These are phyloP conservation scores for Siniperca scherzeri DNA, from an alignment of 2,797 vertebrate genomes.

Conservation along the genomic window DNA sequence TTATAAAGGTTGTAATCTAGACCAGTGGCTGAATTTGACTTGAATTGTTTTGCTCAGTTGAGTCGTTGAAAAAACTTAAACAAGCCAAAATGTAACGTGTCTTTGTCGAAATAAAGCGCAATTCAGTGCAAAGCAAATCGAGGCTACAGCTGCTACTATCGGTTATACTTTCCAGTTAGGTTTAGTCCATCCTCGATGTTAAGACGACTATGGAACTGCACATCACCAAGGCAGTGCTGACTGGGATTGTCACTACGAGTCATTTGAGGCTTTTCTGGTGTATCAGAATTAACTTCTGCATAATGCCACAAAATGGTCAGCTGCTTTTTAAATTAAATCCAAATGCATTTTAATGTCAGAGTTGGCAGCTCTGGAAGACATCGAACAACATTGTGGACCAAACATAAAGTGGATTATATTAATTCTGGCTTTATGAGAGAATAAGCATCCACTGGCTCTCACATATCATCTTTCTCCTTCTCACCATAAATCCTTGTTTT, in stretches of 20 bases:
- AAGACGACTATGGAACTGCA: too few relatives aligned
- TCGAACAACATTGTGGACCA: not conserved
- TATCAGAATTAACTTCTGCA: not conserved
- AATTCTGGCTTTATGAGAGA: not conserved
- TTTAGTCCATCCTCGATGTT: not conserved
- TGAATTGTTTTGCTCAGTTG: too few relatives aligned
- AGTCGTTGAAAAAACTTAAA: too few relatives aligned
- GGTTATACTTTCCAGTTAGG: not conserved
- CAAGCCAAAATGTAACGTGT: not conserved
- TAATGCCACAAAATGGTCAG: not conserved
- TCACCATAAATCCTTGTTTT: not conserved
- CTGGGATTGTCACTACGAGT: not conserved
- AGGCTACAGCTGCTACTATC: not conserved
- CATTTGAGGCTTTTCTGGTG: not conserved
- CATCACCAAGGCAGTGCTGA: too few relatives aligned
- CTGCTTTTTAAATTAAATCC: not conserved
- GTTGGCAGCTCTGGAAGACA: slow-evolving; percentile 4
- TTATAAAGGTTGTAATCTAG: too few relatives aligned
- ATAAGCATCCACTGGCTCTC: slow-evolving; percentile 1
- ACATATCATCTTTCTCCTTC: not conserved
- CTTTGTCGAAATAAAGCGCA: too few relatives aligned
- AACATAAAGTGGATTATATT: not conserved
- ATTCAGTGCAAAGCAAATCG: not conserved
- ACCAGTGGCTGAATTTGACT: too few relatives aligned
- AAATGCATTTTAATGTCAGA: not conserved